A percentile compares a stretch with the other conserved stretches of the same genome.
Conservation (phyloP, 2,888 invertebrate genomes). For the Atherix ibis region DNA sequence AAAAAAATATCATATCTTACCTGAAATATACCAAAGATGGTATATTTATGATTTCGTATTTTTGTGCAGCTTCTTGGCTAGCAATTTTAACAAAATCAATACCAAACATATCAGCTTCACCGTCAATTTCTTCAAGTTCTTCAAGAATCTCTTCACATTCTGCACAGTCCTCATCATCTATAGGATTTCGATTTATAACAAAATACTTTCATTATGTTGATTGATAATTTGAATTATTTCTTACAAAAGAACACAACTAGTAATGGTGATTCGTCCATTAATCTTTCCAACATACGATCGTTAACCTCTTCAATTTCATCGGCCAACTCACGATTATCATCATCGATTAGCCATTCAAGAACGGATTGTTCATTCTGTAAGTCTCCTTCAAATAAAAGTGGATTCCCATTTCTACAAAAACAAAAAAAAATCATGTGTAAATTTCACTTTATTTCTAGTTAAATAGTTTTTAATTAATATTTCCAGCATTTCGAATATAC, state of each 20-base stretch:
- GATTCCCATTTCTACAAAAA: slow-evolving; percentile 61
- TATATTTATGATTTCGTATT: slow-evolving; percentile 66
- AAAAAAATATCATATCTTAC: no score
- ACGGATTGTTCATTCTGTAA: slow-evolving; percentile 83
- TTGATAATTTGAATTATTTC: slow-evolving; percentile 18
- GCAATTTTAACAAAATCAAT: slow-evolving; percentile 89
- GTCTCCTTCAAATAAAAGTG: slow-evolving; percentile 77
- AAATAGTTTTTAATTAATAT: background rate
- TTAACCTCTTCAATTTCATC: slow-evolving; percentile 92
- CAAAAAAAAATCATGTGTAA: slow-evolving; percentile 1
- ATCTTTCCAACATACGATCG: slow-evolving; percentile 70
- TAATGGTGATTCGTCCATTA: slow-evolving; percentile 72
- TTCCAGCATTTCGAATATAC: slow-evolving; percentile 28
- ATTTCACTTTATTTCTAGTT: background rate
- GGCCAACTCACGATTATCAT: slow-evolving; percentile 80
- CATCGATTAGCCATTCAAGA: slow-evolving; percentile 83
- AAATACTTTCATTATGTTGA: background rate
- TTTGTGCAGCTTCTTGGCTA: slow-evolving; percentile 63
- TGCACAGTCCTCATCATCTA: slow-evolving; percentile 79
- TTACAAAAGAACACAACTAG: slow-evolving; percentile 86
- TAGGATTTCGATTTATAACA: background rate
- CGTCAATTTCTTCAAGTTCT: slow-evolving; percentile 84
- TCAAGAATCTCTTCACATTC: slow-evolving; percentile 84
- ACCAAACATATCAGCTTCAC: slow-evolving; percentile 84
- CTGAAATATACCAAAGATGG: slow-evolving; percentile 81